Percentiles rank a stretch among this genome's conserved stretches.
These are phyloP conservation scores for Morelia viridis DNA, from an alignment of 2,797 vertebrate species.

Conservation along the genomic window DNA sequence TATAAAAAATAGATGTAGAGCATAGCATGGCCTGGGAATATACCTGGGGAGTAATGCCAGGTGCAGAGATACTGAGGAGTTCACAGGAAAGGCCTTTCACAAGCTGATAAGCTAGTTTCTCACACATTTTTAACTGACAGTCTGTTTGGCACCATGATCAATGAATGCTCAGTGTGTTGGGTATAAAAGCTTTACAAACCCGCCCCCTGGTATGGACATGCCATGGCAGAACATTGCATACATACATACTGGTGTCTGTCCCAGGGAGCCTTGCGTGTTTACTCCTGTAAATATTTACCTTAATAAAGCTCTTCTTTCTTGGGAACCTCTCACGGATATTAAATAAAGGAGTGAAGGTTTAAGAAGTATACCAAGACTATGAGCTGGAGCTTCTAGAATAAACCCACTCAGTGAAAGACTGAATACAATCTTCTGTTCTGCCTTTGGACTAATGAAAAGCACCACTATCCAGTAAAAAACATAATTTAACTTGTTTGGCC, in stretches of 20 bases:
- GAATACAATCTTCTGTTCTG: neutral
- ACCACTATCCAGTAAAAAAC: too few relatives aligned
- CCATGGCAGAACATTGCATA: neutral
- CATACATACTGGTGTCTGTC: neutral
- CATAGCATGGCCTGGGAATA: neutral
- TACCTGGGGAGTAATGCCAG: neutral
- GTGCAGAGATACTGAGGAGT: neutral
- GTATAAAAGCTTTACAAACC: neutral
- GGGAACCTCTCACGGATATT: neutral
- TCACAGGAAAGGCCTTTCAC: neutral
- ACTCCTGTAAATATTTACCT: neutral
- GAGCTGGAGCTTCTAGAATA: neutral
- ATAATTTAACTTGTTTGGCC: too few relatives aligned
- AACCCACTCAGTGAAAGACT: neutral
- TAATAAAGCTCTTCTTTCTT: neutral
- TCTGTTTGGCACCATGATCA: neutral
- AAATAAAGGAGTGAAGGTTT: neutral
- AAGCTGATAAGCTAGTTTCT: neutral
- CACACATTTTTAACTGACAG: neutral
- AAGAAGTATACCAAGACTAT: neutral
- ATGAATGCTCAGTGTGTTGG: neutral
- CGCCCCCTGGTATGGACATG: neutral
- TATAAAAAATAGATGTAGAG: neutral
- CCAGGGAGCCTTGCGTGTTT: neutral
- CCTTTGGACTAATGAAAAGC: neutral